Base-by-base conservation (phyloP, 1,140 invertebrate genomes). In the Lineus longissimus region DNA sequence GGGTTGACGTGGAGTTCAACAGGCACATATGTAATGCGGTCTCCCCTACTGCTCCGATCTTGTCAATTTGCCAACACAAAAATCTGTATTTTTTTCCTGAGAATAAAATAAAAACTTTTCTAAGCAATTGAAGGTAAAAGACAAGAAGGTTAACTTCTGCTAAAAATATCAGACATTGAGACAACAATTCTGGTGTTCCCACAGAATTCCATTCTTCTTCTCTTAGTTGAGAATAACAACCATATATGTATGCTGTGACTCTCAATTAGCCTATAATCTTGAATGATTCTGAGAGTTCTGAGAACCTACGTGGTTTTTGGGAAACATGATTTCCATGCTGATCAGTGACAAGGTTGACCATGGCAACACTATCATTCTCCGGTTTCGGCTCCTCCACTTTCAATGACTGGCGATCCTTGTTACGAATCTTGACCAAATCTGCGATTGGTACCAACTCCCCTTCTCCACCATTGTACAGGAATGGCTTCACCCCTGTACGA, bases 11-110 rank as follows among this genome's bases (percentile, higher is more conserved):
- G 0, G 93, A 91, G 69, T 94, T 92, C 2, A 98, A 80, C 55
- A 98, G 85, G 78, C 96, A 98, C 6, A 98, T 82, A 82, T 98
- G 95, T 2, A 98, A 83, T 62, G 94, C 90, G 0, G 92, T 94
- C 83, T 98, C 96, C 0, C 96, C 95, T 0, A 98, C 95, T 1
- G 94, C 92, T 0, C 96, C 96, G 65, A 94, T 86, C 77, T 97
- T 88, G 78, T 91, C 90, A 23, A 98, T 76, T 78, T 91, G 89
- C 95, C 95, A 98, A 77, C 94, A 97, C 17, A 94, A 88, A 66
- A 92, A 88, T 63, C 93, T 86, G 76, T 92, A 94, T 62, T 36
- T 36, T 15, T 36, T 36, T 15, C 33, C 33, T 36, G 33, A 15
- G 15, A 36, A 15, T 36, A 15, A 15, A 67, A 61, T 66, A 36